Base-by-base conservation (phyloP, 1,140 invertebrate species). In the Tetragonula clypearis region DNA sequence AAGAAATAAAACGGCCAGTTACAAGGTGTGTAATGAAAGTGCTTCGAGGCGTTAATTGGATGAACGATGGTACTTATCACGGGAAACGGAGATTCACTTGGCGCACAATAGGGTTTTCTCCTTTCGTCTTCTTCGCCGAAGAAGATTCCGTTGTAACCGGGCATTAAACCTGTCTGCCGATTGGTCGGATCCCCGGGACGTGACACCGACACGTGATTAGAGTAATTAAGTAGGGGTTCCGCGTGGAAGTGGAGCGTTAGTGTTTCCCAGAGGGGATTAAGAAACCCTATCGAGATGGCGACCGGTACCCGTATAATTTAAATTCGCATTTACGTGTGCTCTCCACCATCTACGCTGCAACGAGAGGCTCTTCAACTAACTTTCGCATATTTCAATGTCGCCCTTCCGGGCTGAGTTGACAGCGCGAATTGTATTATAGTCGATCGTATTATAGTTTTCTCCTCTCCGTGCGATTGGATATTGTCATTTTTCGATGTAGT, bases 261-360 rank as follows among this genome's bases (percentile, higher is more conserved):
- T 89, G 90, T 92, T 93, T 88, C 88, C 75, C 85, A 88, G 86
- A 88, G 90, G 85, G 90, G 92, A 94, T 94, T 94, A 94, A 94
- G 93, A 94, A 94, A 90, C 93, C 92, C 83, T 92, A 93, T 86
- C 86, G 90, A 73, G 89, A 87, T 92, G 66, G 79, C 89, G 87
- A 89, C 84, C 84, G 83, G 82, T 90, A 88, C 87, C 82, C 89
- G 88, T 93, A 92, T 93, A 93, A 93, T 93, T 94, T 92, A 88
- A 90, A 93, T 92, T 90, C 89, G 86, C 86, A 82, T 85, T 89
- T 78, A 88, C 78, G 30, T 72, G n/a, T 79, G 66, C 73, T 58
- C 49, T 49, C 55, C 23, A 65, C 82, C 68, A 84, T 65, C 49
- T 26, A 74, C 72, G 2, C 6, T 65, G 56, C 23, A 62, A 80